These are phyloP conservation scores for Capreolus pygargus DNA, from an alignment of 2,113 vertebrate species.

Conservation along the genomic window DNA sequence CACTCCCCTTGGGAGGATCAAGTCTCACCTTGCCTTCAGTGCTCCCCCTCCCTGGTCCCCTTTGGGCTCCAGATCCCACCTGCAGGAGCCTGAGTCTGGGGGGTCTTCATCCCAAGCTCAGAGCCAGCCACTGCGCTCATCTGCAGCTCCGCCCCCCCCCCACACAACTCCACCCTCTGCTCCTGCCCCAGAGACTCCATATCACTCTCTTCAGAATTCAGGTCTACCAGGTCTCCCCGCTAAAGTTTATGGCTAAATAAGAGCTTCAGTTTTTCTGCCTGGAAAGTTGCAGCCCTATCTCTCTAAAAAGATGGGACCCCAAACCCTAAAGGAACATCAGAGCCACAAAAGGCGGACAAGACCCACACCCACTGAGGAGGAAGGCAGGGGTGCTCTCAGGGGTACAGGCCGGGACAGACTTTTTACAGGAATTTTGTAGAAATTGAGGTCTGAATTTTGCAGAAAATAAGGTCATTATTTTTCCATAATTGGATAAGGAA, in stretches of 20 bases:
- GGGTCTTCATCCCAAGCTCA: background rate
- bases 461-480: background rate
- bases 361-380: background rate
- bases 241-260: background rate
- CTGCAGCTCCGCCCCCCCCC: background rate
- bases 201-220: background rate
- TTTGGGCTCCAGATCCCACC: background rate
- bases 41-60: background rate
- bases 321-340: background rate
- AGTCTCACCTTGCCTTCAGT: background rate
- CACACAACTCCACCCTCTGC: background rate
- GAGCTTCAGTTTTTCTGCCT: background rate
- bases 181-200: background rate
- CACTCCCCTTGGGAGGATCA: background rate
- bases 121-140: rapidly evolving
- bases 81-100: background rate
- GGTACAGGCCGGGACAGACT: background rate
- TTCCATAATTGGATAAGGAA: background rate
- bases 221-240: background rate
- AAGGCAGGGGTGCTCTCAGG: background rate
- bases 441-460: background rate
- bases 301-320: background rate
- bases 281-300: background rate
- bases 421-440: background rate
- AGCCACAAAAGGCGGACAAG: background rate